Percentiles rank a stretch among this genome's conserved stretches.
Evolutionary conservation across 2,888 invertebrate genomes (phyloP).

Genomic region (Ditula angustiorana): DNA sequence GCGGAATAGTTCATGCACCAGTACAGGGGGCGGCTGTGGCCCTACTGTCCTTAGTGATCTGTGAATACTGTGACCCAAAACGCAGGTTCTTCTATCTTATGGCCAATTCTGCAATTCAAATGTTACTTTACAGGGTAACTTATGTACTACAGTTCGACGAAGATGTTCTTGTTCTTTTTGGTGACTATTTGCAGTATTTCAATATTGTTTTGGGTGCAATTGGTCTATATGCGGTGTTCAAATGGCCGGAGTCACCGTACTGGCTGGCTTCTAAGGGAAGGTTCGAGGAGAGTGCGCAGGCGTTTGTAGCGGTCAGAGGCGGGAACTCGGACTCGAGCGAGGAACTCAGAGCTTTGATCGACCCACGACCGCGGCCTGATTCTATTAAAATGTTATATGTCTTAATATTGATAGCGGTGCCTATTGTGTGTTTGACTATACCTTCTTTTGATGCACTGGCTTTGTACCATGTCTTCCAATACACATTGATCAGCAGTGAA

Average conservation of each 20-base stretch:
- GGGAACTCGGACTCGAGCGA: background rate
- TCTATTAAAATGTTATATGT: background rate
- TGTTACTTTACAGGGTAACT: background rate
- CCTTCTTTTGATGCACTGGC: background rate
- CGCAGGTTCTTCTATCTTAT: background rate
- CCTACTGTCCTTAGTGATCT: background rate
- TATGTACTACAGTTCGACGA: background rate
- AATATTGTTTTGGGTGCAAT: background rate
- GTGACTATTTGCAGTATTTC: background rate
- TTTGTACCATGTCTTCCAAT: background rate
- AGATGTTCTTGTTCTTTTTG: background rate
- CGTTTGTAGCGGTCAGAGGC: background rate
- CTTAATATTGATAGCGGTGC: background rate
- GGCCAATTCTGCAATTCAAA: background rate
- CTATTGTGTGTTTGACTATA: background rate
- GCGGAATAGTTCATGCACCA: background rate
- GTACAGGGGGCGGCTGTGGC: background rate
- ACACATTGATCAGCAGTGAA: background rate
- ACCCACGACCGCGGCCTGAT: background rate
- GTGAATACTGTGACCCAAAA: slow-evolving; percentile 1
- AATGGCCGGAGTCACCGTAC: slow-evolving; percentile 8
- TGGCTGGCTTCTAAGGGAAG: slow-evolving; percentile 3
- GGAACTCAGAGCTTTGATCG: background rate
- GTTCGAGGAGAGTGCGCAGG: background rate
- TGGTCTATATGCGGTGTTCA: background rate